These are phyloP conservation scores for Babylonia areolata DNA, from an alignment of 1,140 invertebrate genomes.

Conservation along the genomic window DNA sequence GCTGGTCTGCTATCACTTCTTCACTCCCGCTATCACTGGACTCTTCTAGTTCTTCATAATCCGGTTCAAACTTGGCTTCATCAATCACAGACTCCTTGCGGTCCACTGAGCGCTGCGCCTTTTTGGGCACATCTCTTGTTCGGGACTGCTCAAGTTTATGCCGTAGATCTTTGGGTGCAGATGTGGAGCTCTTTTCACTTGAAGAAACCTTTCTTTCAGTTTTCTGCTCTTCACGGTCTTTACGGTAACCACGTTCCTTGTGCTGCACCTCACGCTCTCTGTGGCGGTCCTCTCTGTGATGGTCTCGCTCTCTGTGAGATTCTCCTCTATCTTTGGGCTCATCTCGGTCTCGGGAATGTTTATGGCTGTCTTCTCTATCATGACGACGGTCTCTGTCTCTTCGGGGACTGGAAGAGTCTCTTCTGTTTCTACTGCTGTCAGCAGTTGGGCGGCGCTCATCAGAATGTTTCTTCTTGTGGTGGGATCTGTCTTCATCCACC, in stretches of 20 bases:
- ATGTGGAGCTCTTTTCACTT: background rate
- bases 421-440: slow-evolving; percentile 19
- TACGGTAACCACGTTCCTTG: background rate
- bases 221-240: slow-evolving; percentile 9
- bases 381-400: slow-evolving; percentile 13
- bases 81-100: slow-evolving; percentile 70
- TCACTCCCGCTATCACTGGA: slow-evolving; percentile 40
- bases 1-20: slow-evolving; percentile 36
- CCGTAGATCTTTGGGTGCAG: slow-evolving; percentile 31
- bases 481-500: background rate
- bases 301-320: background rate
- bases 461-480: background rate
- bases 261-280: background rate
- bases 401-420: slow-evolving; percentile 15
- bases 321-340: background rate
- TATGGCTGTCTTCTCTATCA: background rate
- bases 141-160: slow-evolving; percentile 39
- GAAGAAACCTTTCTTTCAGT: slow-evolving; percentile 1
- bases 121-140: slow-evolving; percentile 33
- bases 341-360: background rate
- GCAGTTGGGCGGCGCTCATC: background rate
- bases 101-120: slow-evolving; percentile 44
- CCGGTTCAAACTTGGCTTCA: slow-evolving; percentile 69
- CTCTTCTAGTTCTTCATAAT: slow-evolving; percentile 62
- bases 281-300: background rate